phyloP scores from a whole-genome alignment of 2,888 invertebrate genomes.

The Sabatieria punctata region DNA sequence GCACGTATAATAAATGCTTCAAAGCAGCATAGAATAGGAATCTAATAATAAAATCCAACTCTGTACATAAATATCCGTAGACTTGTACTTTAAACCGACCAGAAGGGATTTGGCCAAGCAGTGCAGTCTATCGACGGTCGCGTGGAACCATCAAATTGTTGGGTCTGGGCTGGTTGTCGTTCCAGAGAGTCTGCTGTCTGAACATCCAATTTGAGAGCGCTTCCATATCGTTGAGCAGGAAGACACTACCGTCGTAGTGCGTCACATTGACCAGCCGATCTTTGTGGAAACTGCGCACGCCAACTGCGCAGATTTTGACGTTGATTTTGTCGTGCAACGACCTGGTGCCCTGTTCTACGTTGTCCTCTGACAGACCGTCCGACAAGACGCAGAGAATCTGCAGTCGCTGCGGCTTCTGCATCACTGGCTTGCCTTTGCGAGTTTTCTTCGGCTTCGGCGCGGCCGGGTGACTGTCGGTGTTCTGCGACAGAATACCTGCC shows the following conservation, averaged over 20 bases:
- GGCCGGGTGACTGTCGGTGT: too few species aligned
- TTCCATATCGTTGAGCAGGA: slow-evolving; percentile 21
- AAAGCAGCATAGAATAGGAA: too few species aligned
- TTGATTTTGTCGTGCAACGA: slow-evolving; percentile 22
- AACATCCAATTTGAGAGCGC: slow-evolving; percentile 26
- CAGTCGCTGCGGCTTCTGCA: background rate
- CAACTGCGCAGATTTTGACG: slow-evolving; percentile 17
- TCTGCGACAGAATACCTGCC: slow-evolving; percentile 22
- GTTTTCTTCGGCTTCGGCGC: too few species aligned
- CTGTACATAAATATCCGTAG: too few species aligned
- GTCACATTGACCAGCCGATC: slow-evolving; percentile 21
- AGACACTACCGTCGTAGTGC: slow-evolving; percentile 22
- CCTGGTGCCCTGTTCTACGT: slow-evolving; percentile 18
- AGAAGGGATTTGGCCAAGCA: too few species aligned
- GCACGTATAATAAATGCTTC: too few species aligned
- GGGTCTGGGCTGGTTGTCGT: too few species aligned
- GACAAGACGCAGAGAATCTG: slow-evolving; percentile 22
- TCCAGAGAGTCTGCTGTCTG: slow-evolving; percentile 19
- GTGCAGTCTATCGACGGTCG: too few species aligned
- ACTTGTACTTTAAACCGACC: too few species aligned
- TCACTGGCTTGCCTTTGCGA: slow-evolving; percentile 14
- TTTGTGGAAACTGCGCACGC: slow-evolving; percentile 16
- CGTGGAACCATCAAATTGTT: too few species aligned
- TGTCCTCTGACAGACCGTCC: slow-evolving; percentile 24
- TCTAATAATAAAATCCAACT: too few species aligned